phyloP scores from a whole-genome alignment of 2,113 vertebrate species.

The Potamarius usumacintae region DNA sequence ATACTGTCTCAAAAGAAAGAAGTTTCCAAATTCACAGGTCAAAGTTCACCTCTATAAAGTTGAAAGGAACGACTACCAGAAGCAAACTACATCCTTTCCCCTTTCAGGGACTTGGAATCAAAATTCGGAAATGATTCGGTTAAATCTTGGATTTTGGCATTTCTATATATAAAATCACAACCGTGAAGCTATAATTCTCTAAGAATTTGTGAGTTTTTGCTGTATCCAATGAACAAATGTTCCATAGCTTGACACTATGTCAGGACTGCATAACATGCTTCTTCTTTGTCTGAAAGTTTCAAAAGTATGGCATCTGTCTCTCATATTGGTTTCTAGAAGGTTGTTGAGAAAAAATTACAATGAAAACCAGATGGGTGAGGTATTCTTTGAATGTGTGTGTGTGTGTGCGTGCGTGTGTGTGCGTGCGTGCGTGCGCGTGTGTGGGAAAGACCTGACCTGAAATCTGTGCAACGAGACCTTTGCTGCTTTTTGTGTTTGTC shows the following conservation, averaged over 20 bases:
- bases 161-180: neutral
- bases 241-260: neutral
- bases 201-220: neutral
- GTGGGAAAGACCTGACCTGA: slow-evolving; percentile 54
- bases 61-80: neutral
- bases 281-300: slow-evolving; percentile 13
- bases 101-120: neutral
- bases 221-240: neutral
- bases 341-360: slow-evolving; percentile 46
- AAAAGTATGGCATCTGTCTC: slow-evolving; percentile 47
- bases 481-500: slow-evolving; percentile 54
- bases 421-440: neutral
- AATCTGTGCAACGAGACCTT: slow-evolving; percentile 42
- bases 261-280: neutral
- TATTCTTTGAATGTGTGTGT: slow-evolving; percentile 44
- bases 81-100: neutral
- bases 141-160: neutral
- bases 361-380: slow-evolving; percentile 54
- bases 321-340: slow-evolving; percentile 41
- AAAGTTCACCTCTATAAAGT: neutral
- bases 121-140: neutral
- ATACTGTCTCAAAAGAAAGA: neutral
- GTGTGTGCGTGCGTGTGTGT: slow-evolving; percentile 36
- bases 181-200: too few species aligned
- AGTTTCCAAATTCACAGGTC: neutral